Evolutionary conservation across 2,888 invertebrate genomes (phyloP).

Genomic region (Chymomyza caudatula): DNA sequence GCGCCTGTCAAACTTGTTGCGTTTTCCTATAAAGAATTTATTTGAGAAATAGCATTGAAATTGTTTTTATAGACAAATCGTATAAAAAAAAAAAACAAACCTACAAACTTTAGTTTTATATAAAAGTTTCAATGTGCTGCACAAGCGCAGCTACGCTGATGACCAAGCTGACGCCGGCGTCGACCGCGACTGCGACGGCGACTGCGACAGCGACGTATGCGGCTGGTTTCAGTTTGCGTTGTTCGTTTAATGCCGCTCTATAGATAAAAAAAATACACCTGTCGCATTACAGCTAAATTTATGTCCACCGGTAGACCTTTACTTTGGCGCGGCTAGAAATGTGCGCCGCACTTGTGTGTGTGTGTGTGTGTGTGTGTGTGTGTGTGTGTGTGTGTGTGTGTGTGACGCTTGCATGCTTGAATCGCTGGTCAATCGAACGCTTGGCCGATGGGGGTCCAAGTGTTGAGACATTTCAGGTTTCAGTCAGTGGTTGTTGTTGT

Average conservation of each 20-base stretch:
- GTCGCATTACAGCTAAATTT: slow-evolving; percentile 77
- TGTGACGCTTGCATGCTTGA: slow-evolving; percentile 59
- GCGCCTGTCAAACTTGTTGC: slow-evolving; percentile 57
- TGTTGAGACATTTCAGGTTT: slow-evolving; percentile 73
- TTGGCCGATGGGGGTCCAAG: slow-evolving; percentile 70
- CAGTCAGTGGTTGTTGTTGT: slow-evolving; percentile 23
- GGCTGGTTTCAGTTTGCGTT: slow-evolving; percentile 16
- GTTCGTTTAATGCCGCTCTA: slow-evolving; percentile 66
- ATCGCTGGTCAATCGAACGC: neutral
- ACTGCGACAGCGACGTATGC: slow-evolving; percentile 5
- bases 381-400: slow-evolving; percentile 29
- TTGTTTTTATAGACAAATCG: slow-evolving; percentile 34
- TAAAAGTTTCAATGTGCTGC: slow-evolving; percentile 64
- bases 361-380: slow-evolving; percentile 20
- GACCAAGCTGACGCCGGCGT: neutral
- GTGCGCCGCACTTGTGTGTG: slow-evolving; percentile 42
- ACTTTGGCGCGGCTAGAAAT: slow-evolving; percentile 72
- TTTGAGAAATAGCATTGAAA: slow-evolving; percentile 61
- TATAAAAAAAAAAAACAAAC: slow-evolving; percentile 10
- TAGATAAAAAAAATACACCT: slow-evolving; percentile 75
- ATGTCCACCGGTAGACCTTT: slow-evolving; percentile 77
- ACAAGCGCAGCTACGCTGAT: slow-evolving; percentile 53
- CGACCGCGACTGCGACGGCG: slow-evolving; percentile 6
- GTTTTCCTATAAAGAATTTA: slow-evolving; percentile 61
- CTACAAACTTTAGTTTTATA: slow-evolving; percentile 43